Base-by-base conservation (phyloP, 2,888 invertebrate species). In the Drosophila colorata region DNA sequence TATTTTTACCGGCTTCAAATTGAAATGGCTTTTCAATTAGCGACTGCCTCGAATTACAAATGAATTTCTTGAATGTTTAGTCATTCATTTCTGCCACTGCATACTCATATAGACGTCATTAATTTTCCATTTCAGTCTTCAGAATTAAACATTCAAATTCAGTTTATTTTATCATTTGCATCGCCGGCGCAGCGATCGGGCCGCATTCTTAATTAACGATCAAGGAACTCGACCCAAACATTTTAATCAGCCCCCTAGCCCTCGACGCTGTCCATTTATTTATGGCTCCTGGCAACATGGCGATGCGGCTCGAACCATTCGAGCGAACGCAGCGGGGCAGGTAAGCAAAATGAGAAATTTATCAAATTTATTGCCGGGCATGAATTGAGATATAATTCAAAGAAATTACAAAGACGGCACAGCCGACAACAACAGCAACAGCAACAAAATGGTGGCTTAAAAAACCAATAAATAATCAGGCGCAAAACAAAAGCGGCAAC, bases 321-420 rank as follows among this genome's bases (percentile, higher is more conserved):
- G 61, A 25, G 67, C 58, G 71, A 80, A 66, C 64, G 31, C 79
- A 73, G 65, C 74, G 66, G 72, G 69, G 65, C 86, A 88, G 88
- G 85, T 81, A 87, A 69, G 69, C 73, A 56, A 70, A 78, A 87
- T 82, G 78, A 69, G 86, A 86, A 85, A 85, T 85, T 88, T 85
- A 85, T 85, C 85, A 85, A 85, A 85, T 85, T 85, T 85, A 85
- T 88, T 69, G 66, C 46, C 70, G 74, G 72, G 66, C 60, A 68
- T 74, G 78, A 88, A 89, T 88, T 78, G 89, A 88, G 90, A 88
- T 87, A 89, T 89, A 88, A 88, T 86, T 89, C 87, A 88, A 80
- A 72, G 87, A 80, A 87, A 73, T 87, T 84, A 84, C 72, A 87
- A 74, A 78, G 78, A 64, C 63, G 59, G 63, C 69, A 55, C 72